Percentiles rank a stretch among this genome's conserved stretches.
phyloP scores from a whole-genome alignment of 2,113 vertebrate genomes.

The Piaya cayana region DNA sequence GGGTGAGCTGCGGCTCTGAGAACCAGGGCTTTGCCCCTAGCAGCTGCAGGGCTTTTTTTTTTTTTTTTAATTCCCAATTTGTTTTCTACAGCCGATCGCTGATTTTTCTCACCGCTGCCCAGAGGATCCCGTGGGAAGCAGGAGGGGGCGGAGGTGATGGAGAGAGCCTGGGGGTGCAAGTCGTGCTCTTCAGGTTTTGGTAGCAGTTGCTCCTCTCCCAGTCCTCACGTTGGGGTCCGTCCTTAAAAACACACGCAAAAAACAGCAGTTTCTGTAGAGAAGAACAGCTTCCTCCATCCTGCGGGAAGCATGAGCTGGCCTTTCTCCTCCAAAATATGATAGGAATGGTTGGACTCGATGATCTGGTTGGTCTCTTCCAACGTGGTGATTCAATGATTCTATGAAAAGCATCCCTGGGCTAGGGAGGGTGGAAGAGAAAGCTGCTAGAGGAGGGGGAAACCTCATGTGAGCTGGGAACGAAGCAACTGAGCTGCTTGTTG shows the following conservation, averaged over 20 bases:
- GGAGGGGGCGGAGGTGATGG: neutral
- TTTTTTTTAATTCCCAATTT: neutral
- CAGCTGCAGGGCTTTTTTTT: slow-evolving; percentile 27
- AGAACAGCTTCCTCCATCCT: neutral
- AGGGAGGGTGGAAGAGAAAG: neutral
- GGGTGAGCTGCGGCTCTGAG: slow-evolving; percentile 6
- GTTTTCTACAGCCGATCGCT: neutral
- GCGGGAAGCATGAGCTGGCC: neutral
- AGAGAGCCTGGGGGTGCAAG: rapidly evolving
- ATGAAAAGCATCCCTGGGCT: neutral
- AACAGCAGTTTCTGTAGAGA: neutral
- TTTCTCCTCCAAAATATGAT: neutral
- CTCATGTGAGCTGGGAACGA: neutral
- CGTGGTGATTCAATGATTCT: too few relatives aligned
- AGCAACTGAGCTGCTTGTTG: neutral
- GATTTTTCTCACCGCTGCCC: neutral
- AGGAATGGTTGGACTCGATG: too few relatives aligned
- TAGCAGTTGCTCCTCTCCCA: rapidly evolving
- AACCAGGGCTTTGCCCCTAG: neutral
- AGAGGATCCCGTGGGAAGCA: neutral
- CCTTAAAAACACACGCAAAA: neutral
- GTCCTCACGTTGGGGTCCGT: neutral
- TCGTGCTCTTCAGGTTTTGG: neutral
- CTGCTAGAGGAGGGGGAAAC: neutral
- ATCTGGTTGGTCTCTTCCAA: too few relatives aligned